Evolutionary conservation across 2,113 vertebrate genomes (phyloP), one percentile per base, ranked within the genome.

Genomic region (Plectropomus leopardus): DNA sequence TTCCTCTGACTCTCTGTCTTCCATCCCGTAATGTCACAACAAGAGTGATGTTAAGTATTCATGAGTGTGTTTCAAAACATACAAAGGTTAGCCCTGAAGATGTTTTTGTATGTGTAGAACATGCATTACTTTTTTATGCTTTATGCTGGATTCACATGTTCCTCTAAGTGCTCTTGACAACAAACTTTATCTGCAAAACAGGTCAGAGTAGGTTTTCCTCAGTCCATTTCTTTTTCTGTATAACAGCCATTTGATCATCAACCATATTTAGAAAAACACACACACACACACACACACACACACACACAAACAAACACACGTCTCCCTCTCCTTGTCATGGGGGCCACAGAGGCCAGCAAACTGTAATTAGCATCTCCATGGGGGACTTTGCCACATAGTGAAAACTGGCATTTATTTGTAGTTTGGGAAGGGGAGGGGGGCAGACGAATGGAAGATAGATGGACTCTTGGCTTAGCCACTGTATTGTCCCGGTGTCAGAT

Each of bases 281-380:
- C 5, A 14, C 57, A 21, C 1, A 21, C 4, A 10, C 32, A 42
- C 36, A 24, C 21, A 23, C 13, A 36, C 36, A 36, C 36, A 40
- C 36, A 40, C 36, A 40, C 10, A 40, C 10, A 40, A 7, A 9
- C 36, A 36, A 7, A 40, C 36, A 9, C 36, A 40, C 36, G 11
- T 9, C 16, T 19, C 23, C 23, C 17, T 17, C 2, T 64, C 14
- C 23, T 45, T 28, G 15, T 61, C 64, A 34, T 13, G 5, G 11
- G 34, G 61, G 77, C 24, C 48, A 60, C 34, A 0, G 15, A 77
- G 32, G 36, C 50, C 58, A 34, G 78, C 45, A 45, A 8, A 0
- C 78, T 73, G 48, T 40, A 85, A 87, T 87, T 89, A 80, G n/a
- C 76, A 75, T 64, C 54, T 87, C 76, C n/a, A n/a, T n/a, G n/a